Base-by-base conservation (phyloP, 2,113 vertebrate genomes). In the Rhynchopsitta pachyrhyncha region DNA sequence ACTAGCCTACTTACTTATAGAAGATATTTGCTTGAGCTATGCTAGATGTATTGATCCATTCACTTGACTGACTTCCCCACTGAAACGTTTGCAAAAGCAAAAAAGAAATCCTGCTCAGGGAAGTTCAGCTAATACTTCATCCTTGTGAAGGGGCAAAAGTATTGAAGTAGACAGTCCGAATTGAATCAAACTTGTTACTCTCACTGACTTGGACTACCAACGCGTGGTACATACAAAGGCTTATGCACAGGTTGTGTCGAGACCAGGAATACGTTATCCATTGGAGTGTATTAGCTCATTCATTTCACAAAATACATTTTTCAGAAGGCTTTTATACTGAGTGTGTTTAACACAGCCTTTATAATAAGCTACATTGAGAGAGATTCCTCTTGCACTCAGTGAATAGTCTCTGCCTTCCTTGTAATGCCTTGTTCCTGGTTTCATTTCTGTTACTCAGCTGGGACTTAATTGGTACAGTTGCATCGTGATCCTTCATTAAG, bases 201-300 rank as follows among this genome's bases (percentile, higher is more conserved):
- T 25, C 35, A 37, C 15, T 60, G 37, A 29, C 11, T 22, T 20
- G 8, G 41, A 16, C 39, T 66, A 57, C 35, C n/a, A 70, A 66
- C 11, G 13, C 6, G 15, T 3, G 23, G 8, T 31, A n/a, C 7
- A 10, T 27, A 7, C 1, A 41, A 33, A 0, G 1, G 10, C 7
- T 67, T 31, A 49, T 13, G 19, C 17, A 10, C 25, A 62, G 8
- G 3, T 41, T 67, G 11, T 4, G 3, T 42, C 31, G 52, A 63
- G 42, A 82, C 2, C 6, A 46, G 22, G 37, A 89, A 57, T 11
- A 76, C 2, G 24, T 44, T 60, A 10, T 55, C 7, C 5, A 2
- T 70, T 62, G 13, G 66, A 60, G 31, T 42, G 44, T 67, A 29
- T 69, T 83, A 57, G n/a, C 28, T 82, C 19, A 39, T 1, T 0